These are phyloP conservation scores for Varanus salvator DNA, from an alignment of 2,113 vertebrate species.

Conservation along the genomic window DNA sequence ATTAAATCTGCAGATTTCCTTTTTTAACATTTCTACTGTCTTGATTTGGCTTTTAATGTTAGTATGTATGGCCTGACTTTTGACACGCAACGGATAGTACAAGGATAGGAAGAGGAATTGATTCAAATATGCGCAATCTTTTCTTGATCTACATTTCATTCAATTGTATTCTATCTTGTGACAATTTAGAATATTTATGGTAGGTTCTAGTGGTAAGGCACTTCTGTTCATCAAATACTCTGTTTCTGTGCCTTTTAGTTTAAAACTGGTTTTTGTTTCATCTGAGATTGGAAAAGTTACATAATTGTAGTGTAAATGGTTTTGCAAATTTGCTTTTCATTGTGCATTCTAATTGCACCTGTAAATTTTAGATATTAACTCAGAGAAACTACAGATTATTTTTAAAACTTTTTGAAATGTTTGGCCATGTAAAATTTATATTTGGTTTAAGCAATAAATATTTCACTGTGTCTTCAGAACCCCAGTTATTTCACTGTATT, in stretches of 20 bases:
- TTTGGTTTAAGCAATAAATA: neutral
- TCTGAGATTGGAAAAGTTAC: neutral
- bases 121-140: neutral
- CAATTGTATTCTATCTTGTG: neutral
- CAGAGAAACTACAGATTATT: no score
- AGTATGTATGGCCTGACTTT: neutral
- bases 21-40: neutral
- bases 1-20: neutral
- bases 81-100: neutral
- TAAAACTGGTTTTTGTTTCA: neutral
- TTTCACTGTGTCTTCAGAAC: neutral
- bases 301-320: neutral
- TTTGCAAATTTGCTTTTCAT: neutral
- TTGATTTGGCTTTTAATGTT: neutral
- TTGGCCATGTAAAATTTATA: neutral
- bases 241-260: neutral
- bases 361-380: neutral
- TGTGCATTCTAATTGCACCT: neutral
- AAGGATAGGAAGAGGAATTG: neutral
- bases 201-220: neutral
- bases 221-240: neutral
- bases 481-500: neutral
- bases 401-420: neutral
- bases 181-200: neutral
- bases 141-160: neutral